Evolutionary conservation across 2,888 invertebrate species (phyloP), one percentile per base, ranked within the genome.

Genomic region (Melieria picta): DNA sequence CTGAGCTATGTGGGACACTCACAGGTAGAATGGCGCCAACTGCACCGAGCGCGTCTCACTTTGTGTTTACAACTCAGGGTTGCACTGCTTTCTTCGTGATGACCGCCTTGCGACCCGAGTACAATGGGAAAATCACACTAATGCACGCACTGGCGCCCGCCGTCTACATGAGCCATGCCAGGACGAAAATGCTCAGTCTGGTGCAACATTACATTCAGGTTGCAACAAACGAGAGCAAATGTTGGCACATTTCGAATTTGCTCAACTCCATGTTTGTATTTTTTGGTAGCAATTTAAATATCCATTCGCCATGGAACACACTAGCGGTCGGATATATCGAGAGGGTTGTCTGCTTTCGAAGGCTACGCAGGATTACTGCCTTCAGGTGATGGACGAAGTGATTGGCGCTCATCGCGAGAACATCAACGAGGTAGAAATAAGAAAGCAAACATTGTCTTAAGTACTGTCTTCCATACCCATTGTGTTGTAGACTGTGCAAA

Each of bases 1-100:
- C 75, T 92, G 4, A 87, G 85, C 75, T 93, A 92, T 80, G 83
- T 91, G 47, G 93, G 93, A 0, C 92, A 93, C 79, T 92, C 91
- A 0, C 92, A 93, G 88, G 92, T 91, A 45, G 88, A 88, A 86
- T 88, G 86, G 83, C 83, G 47, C 82, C 88, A 0, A 78, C 80
- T n/a, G 56, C 16, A 16, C 16, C 16, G 16, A 16, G 16, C 16
- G 16, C 16, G 16, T 16, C 16, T 16, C 16, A 16, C 9, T 10
- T 30, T 43, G 11, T 58, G 13, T 13, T 57, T 52, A 7, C 58
- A 4, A 5, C 16, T 3, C 55, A 88, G 77, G 92, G 91, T 11
- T 87, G 88, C 1, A 89, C 89, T 0, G 72, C 79, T 0, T 81
- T 84, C 60, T 87, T 87, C 72, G 87, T 88, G 13, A 80, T 89